A percentile compares a stretch with the other conserved stretches of the same genome.
These are phyloP conservation scores for Fopius arisanus DNA, from an alignment of 1,140 invertebrate genomes.

Conservation along the genomic window DNA sequence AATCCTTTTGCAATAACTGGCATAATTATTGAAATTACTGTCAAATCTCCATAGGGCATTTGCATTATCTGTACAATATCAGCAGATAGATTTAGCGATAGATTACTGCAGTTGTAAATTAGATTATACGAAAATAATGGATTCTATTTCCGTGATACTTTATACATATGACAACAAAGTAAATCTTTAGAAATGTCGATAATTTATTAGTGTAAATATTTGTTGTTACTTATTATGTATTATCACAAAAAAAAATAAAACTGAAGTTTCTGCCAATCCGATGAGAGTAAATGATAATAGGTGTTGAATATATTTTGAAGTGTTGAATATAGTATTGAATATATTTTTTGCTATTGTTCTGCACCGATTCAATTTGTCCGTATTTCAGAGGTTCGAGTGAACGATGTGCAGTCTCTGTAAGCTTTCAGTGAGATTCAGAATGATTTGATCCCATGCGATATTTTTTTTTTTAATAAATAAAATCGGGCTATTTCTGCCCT, in stretches of 20 bases:
- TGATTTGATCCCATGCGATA: too few species aligned
- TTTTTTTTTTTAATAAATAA: too few species aligned
- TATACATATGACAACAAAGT: neutral
- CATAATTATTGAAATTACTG: neutral
- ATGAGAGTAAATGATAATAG: neutral
- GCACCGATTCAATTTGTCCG: too few species aligned
- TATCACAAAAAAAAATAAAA: neutral
- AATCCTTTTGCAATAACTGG: neutral
- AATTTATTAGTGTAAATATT: neutral
- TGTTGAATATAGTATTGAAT: too few species aligned
- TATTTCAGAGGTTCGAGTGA: too few species aligned
- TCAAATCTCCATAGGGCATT: neutral
- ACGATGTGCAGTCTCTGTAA: too few species aligned
- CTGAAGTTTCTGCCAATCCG: neutral
- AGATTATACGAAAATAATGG: neutral
- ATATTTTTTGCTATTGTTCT: too few species aligned
- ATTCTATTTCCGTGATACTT: neutral
- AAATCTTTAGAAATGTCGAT: neutral
- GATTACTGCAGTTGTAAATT: neutral
- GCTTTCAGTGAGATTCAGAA: too few species aligned
- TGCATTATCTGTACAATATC: neutral
- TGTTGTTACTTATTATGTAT: slow-evolving; percentile 2
- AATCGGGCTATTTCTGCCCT: too few species aligned
- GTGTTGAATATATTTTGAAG: too few species aligned
- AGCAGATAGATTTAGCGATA: neutral